Conservation (phyloP, 2,797 vertebrate species). For the Chelonia mydas region DNA sequence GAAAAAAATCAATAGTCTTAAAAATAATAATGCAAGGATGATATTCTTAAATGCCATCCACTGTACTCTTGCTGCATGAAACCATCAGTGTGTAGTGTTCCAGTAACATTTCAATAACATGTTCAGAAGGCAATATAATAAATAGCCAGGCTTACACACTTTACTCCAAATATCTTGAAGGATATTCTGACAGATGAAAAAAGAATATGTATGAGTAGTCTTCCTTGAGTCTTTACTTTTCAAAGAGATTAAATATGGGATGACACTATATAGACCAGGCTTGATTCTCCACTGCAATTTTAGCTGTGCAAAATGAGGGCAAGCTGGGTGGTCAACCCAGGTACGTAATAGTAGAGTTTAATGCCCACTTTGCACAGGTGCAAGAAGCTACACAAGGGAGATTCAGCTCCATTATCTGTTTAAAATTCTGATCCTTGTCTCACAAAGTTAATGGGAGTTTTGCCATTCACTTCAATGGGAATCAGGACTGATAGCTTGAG, state of each 20-base stretch:
- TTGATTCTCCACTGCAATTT: not conserved
- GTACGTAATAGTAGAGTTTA: not conserved
- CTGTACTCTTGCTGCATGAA: constrained; percentile 71
- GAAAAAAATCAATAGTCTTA: constrained; percentile 77
- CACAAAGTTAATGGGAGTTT: not conserved
- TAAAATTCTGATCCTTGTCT: not conserved
- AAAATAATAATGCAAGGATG: constrained; percentile 71
- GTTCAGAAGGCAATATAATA: constrained; percentile 66
- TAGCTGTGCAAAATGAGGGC: not conserved
- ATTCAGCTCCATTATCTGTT: not conserved
- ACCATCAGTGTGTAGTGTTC: constrained; percentile 75
- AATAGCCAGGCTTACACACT: constrained; percentile 63
- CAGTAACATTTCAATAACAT: constrained; percentile 77
- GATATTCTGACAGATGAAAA: constrained; percentile 54
- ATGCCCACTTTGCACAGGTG: not conserved
- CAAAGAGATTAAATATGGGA: constrained; percentile 30
- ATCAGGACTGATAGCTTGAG: not conserved
- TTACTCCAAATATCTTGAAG: constrained; percentile 63
- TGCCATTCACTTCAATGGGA: not conserved
- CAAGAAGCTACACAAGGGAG: not conserved
- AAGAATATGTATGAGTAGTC: constrained; percentile 39
- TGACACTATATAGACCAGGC: not conserved
- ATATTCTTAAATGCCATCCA: constrained; percentile 66
- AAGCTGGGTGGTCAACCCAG: not conserved
- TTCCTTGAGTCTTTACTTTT: constrained; percentile 68